Base-by-base conservation (phyloP, 1,140 invertebrate genomes). In the Eueides isabella region DNA sequence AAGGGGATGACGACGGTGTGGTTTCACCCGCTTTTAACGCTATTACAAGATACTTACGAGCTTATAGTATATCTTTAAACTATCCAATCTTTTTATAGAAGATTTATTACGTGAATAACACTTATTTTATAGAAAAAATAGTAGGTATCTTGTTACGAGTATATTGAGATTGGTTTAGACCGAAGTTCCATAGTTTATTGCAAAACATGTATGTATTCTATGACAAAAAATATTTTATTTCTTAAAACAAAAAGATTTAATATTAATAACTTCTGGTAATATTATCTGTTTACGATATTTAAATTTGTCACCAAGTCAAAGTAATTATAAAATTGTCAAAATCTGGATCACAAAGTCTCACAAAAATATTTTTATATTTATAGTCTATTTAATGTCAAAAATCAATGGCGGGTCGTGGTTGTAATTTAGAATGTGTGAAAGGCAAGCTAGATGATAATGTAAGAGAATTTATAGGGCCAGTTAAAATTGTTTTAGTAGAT, bases 401-500 rank as follows among this genome's bases (percentile, higher is more conserved):
- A 44, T 2, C 7, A 23, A 81, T 76, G 67, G 68, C 71, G 31
- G 68, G 68, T 16, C 74, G 74, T 19, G 63, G 71, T 33, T 89
- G 87, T 71, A 83, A 86, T 63, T 74, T 85, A 16, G 85, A 89
- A 71, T 88, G 87, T 26, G 61, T 80, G 9, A 63, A 78, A 65
- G 55, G 80, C 3, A 64, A 76, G 33, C 41, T 23, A 4, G 69
- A 66, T 0, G 69, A 73, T 31, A 72, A 78, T 48, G 67, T 73
- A 23, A 62, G 78, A 38, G 87, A 89, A 65, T 91, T 89, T 62
- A 77, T 87, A 1, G 87, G 87, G 9, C 88, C 86, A 1, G 88
- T 91, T 29, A 91, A 86, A 75, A 88, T 91, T 64, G 69, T 89
- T 62, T 67, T 91, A 6, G 80, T 91, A 0, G 82, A 91, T 65